A percentile compares a stretch with the other conserved stretches of the same genome.
These are phyloP conservation scores for Chromis chromis DNA, from an alignment of 2,797 vertebrate genomes.

Conservation along the genomic window DNA sequence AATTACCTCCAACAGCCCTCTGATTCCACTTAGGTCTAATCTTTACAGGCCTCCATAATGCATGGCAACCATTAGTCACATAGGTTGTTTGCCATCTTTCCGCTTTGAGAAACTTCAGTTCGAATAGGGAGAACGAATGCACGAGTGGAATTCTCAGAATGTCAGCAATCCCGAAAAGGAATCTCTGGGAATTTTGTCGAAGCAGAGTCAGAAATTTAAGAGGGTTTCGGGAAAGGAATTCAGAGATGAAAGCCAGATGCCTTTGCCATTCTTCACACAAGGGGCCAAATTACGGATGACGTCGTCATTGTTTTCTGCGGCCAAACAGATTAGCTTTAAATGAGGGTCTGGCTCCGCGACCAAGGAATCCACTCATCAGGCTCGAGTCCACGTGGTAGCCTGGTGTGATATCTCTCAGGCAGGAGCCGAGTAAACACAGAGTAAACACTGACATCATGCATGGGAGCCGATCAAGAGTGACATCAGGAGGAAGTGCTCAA, in stretches of 20 bases:
- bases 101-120: constrained; percentile 27
- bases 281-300: constrained; percentile 74
- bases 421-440: constrained; percentile 74
- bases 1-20: constrained; percentile 69
- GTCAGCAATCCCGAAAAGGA: constrained; percentile 50
- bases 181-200: constrained; percentile 56
- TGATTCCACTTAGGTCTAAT: constrained; percentile 70
- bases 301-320: constrained; percentile 73
- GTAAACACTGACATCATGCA: constrained; percentile 81
- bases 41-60: constrained; percentile 66
- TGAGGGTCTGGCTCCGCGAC: constrained; percentile 49
- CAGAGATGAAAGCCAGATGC: constrained; percentile 66
- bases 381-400: constrained; percentile 59
- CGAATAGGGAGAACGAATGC: constrained; percentile 13
- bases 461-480: constrained; percentile 63
- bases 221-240: constrained; percentile 60
- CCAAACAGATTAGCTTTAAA: constrained; percentile 78
- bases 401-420: constrained; percentile 79
- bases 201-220: constrained; percentile 41
- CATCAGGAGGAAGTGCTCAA: constrained; percentile 61
- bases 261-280: constrained; percentile 67
- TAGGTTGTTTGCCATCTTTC: constrained; percentile 49
- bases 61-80: constrained; percentile 67
- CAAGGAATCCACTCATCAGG: constrained; percentile 60
- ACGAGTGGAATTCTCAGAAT: constrained; percentile 57